Percentiles rank a stretch among this genome's conserved stretches.
phyloP scores from a whole-genome alignment of 2,888 invertebrate genomes.

The Malachius bipustulatus region DNA sequence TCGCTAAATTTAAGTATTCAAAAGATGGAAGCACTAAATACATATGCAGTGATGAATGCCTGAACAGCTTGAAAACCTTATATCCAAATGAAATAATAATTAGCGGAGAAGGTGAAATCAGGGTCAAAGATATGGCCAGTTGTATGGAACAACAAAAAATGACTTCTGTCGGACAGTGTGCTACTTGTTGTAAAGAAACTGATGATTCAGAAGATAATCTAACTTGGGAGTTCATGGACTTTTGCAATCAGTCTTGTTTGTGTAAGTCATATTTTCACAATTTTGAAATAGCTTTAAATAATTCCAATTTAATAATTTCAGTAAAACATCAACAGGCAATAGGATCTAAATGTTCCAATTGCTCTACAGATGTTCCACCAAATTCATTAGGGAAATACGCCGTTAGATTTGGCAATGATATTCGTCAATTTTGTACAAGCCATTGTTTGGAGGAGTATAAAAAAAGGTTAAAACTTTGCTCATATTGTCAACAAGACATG shows the following conservation, averaged over 20 bases:
- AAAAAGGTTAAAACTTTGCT: conserved; percentile 80
- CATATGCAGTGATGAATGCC: conserved; percentile 47
- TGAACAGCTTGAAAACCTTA: conserved; percentile 38
- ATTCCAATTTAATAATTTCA: conserved; percentile 18
- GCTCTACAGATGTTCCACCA: conserved; percentile 62
- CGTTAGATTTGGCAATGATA: conserved; percentile 83
- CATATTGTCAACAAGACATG: conserved; percentile 85
- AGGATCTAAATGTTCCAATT: conserved; percentile 69
- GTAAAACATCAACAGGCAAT: conserved; percentile 63
- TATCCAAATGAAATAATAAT: conserved; percentile 36
- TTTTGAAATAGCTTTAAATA: conserved; percentile 8
- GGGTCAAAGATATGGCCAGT: conserved; percentile 25
- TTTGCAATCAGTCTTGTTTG: conserved; percentile 78
- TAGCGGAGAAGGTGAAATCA: conserved; percentile 30
- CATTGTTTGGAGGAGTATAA: conserved; percentile 80
- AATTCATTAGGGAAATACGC: conserved; percentile 84
- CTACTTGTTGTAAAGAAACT: conserved; percentile 42
- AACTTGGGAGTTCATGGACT: conserved; percentile 90
- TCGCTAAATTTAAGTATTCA: conserved; percentile 33
- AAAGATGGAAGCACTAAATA: conserved; percentile 39
- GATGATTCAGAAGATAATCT: conserved; percentile 50
- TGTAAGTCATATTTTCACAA: conserved; percentile 36
- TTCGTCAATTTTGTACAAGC: conserved; percentile 84
- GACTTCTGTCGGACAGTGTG: conserved; percentile 26
- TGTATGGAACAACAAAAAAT: conserved; percentile 27